Evolutionary conservation across 2,888 invertebrate species (phyloP).

Genomic region (Didymodactylos carnosus): DNA sequence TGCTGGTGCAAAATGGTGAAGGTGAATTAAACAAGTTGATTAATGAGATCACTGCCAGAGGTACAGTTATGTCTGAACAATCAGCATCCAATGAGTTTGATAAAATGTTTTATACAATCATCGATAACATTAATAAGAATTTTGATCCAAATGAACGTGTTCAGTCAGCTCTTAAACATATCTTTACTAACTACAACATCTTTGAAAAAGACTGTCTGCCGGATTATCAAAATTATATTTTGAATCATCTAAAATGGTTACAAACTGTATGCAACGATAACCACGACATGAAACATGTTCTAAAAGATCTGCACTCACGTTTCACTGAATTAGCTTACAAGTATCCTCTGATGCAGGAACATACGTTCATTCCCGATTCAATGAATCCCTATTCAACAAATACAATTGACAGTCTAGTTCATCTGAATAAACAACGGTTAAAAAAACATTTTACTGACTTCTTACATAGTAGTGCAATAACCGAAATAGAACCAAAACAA

Average conservation of each 20-base stretch:
- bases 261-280: too few relatives aligned
- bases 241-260: neutral
- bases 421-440: too few relatives aligned
- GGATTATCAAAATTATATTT: neutral
- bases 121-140: neutral
- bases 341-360: too few relatives aligned
- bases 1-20: neutral
- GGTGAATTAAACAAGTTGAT: neutral
- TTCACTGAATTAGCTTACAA: too few relatives aligned
- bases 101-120: neutral
- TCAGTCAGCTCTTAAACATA: neutral
- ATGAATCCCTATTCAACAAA: too few relatives aligned
- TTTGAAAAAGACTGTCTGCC: neutral
- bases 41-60: neutral
- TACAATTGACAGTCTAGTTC: too few relatives aligned
- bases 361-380: too few relatives aligned
- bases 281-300: too few relatives aligned
- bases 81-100: neutral
- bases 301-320: too few relatives aligned
- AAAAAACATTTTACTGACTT: too few relatives aligned
- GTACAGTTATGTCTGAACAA: neutral
- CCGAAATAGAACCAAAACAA: too few relatives aligned
- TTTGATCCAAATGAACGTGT: neutral
- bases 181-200: neutral
- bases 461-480: too few relatives aligned